Conservation (phyloP, 2,888 invertebrate species). For the Toxonevra muliebris region DNA sequence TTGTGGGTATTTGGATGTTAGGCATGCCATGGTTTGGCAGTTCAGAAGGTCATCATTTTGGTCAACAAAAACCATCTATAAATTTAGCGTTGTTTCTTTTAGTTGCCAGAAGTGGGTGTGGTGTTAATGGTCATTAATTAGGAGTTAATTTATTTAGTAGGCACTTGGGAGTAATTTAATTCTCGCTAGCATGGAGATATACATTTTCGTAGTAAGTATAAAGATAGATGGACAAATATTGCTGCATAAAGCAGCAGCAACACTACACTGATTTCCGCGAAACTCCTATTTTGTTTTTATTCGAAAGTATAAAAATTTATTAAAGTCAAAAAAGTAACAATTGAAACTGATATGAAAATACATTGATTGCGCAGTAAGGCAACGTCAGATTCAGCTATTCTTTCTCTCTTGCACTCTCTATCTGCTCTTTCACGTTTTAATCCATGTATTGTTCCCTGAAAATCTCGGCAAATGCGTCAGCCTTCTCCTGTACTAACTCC, state of each 20-base stretch:
- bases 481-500: slow-evolving; percentile 85
- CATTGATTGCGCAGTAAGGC: too few species aligned
- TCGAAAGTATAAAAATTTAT: background rate
- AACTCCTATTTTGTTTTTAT: background rate
- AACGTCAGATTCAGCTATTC: too few species aligned
- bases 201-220: slow-evolving; percentile 7
- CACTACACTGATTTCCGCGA: background rate
- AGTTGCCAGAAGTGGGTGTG: slow-evolving; percentile 28
- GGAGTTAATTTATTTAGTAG: slow-evolving; percentile 45
- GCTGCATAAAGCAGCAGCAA: background rate
- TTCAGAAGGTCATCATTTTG: background rate
- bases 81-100: background rate
- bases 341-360: too few species aligned
- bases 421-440: too few species aligned
- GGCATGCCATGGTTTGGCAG: too few species aligned
- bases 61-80: slow-evolving; percentile 4
- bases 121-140: slow-evolving; percentile 45
- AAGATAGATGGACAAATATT: slow-evolving; percentile 5
- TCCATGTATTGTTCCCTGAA: too few species aligned
- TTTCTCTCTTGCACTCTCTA: too few species aligned
- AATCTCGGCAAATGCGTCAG: slow-evolving; percentile 76
- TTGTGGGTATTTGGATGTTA: too few species aligned
- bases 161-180: slow-evolving; percentile 45
- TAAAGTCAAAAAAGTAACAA: background rate
- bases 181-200: slow-evolving; percentile 33